These are phyloP conservation scores for Clinocottus analis DNA, from an alignment of 2,113 vertebrate genomes.

Conservation along the genomic window DNA sequence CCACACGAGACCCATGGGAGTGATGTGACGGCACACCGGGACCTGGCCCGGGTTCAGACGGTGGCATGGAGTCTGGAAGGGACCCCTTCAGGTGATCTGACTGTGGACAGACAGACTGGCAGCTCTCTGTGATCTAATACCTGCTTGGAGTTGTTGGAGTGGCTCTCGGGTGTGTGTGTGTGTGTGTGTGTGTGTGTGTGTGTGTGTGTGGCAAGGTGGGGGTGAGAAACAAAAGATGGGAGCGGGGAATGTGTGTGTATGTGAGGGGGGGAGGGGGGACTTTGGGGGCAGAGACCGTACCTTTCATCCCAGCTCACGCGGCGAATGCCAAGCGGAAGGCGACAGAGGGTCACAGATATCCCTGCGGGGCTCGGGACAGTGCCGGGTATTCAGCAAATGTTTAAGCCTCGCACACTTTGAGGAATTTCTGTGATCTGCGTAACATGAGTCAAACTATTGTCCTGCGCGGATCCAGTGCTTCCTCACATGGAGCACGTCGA, in stretches of 20 bases:
- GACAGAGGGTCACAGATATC: constrained; percentile 75
- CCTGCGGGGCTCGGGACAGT: constrained; percentile 64
- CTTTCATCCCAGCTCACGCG: constrained; percentile 65
- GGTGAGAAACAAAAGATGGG: too few species aligned
- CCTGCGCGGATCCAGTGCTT: constrained; percentile 25
- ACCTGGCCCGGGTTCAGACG: constrained; percentile 35
- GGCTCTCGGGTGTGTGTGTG: constrained; percentile 7
- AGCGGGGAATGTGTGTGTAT: too few species aligned
- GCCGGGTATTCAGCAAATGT: constrained; percentile 64
- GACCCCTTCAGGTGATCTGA: constrained; percentile 35
- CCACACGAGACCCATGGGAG: background rate
- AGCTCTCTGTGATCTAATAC: constrained; percentile 50
- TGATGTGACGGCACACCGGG: background rate
- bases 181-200: background rate
- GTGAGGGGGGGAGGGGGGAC: too few species aligned
- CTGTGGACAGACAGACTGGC: constrained; percentile 47
- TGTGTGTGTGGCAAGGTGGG: background rate
- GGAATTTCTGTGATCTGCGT: constrained; percentile 73
- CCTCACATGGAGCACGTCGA: background rate
- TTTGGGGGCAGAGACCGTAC: constrained; percentile 44
- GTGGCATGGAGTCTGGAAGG: constrained; percentile 18
- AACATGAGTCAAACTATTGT: constrained; percentile 69
- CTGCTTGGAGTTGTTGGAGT: constrained; percentile 37
- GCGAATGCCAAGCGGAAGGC: constrained; percentile 75
- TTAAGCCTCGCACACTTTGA: constrained; percentile 63